These are phyloP conservation scores for Myotis lucifugus DNA, from an alignment of 2,113 vertebrate genomes.

Conservation along the genomic window DNA sequence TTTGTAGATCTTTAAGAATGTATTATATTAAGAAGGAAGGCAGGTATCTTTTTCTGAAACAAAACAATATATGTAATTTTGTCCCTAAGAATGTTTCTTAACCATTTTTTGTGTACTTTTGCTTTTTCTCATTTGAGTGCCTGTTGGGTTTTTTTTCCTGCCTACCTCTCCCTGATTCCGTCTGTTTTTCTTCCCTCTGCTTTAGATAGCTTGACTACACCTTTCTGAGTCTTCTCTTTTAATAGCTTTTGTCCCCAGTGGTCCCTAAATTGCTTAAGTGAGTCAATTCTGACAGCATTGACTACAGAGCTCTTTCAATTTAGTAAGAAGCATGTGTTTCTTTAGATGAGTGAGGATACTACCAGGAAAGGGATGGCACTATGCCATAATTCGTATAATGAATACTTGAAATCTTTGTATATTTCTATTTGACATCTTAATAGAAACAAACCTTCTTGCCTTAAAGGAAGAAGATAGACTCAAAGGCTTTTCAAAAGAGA, in stretches of 20 bases:
- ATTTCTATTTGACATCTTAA: background rate
- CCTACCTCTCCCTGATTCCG: background rate
- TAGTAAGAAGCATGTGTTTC: background rate
- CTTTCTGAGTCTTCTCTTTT: background rate
- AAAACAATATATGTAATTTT: background rate
- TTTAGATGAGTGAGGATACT: background rate
- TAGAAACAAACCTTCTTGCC: background rate
- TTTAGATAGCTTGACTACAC: background rate
- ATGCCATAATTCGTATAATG: background rate
- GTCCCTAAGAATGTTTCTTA: background rate
- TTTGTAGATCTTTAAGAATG: background rate
- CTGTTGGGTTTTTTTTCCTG: background rate
- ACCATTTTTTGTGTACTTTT: background rate
- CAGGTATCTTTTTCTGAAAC: background rate
- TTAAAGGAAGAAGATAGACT: background rate
- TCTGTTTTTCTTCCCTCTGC: background rate
- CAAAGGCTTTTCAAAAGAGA: background rate
- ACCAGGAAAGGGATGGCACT: background rate
- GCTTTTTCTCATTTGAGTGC: background rate
- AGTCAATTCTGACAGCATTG: background rate
- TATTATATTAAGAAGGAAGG: background rate
- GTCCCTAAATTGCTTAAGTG: background rate
- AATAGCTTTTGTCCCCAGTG: background rate
- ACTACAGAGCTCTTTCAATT: background rate
- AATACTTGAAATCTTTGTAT: background rate